Evolutionary conservation across 1,140 invertebrate species (phyloP).

Genomic region (Diorhabda elongata): DNA sequence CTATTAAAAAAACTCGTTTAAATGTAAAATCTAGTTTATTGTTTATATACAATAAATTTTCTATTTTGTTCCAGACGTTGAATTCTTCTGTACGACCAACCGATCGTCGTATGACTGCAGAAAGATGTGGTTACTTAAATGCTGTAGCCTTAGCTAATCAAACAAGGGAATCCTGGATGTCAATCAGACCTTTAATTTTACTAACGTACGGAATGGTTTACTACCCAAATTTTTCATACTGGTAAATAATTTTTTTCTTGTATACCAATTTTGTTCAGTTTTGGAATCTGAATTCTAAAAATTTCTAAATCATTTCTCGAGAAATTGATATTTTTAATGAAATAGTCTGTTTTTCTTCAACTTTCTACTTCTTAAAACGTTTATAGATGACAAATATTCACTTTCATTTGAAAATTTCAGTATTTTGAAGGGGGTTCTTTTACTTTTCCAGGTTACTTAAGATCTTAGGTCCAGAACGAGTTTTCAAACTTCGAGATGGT

Average conservation of each 20-base stretch:
- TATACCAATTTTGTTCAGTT: no score
- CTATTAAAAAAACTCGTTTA: no score
- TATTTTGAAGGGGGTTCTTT: constrained; percentile 11
- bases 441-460: constrained; percentile 44
- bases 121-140: constrained; percentile 69
- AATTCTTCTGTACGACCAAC: constrained; percentile 50
- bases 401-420: no score
- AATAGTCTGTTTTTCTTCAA: no score
- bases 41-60: constrained; percentile 1
- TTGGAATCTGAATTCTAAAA: no score
- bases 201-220: constrained; percentile 63
- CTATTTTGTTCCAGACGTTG: constrained; percentile 52
- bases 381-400: no score
- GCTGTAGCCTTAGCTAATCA: constrained; percentile 73
- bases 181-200: constrained; percentile 58
- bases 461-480: constrained; percentile 41
- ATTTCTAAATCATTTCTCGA: no score
- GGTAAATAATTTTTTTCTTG: constrained; percentile 46
- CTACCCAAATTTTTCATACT: constrained; percentile 57
- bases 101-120: constrained; percentile 61
- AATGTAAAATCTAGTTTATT: not conserved
- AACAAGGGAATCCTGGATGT: constrained; percentile 73
- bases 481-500: constrained; percentile 43
- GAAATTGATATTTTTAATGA: no score
- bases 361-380: no score